Conservation (phyloP, 2,888 invertebrate species). For the Chaetoderma sp. region DNA sequence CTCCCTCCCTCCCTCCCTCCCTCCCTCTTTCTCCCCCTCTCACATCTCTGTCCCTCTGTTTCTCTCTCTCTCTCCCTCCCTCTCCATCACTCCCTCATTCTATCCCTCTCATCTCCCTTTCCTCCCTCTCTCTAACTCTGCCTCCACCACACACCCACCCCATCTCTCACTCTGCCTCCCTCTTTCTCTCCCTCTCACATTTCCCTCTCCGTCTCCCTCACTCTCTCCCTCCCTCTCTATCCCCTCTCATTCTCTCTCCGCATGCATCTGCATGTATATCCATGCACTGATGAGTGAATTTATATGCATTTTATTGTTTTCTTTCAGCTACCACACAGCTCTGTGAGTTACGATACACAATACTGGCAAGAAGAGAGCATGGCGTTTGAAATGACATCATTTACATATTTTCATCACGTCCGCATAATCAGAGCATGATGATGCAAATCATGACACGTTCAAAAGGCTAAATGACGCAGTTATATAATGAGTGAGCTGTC, state of each 20-base stretch:
- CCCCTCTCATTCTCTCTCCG: not conserved
- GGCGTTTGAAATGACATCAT: too few species aligned
- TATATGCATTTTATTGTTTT: too few species aligned
- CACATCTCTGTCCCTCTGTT: not conserved
- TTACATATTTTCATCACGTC: too few species aligned
- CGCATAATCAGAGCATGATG: too few species aligned
- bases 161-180: not conserved
- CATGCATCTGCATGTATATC: too few species aligned
- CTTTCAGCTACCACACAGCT: too few species aligned
- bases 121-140: conserved; percentile 23
- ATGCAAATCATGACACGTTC: too few species aligned
- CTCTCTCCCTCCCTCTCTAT: not conserved
- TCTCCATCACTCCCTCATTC: conserved; percentile 11
- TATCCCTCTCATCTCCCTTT: conserved; percentile 18
- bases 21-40: not conserved
- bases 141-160: not conserved
- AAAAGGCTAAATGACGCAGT: too few species aligned
- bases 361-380: too few species aligned
- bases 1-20: conserved; percentile 4
- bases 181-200: conserved; percentile 1
- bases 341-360: too few species aligned
- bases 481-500: too few species aligned
- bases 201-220: conserved; percentile 1
- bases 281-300: too few species aligned
- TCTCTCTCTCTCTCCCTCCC: not conserved